Base-by-base conservation (phyloP, 1,140 invertebrate genomes). In the Littorina saxatilis region DNA sequence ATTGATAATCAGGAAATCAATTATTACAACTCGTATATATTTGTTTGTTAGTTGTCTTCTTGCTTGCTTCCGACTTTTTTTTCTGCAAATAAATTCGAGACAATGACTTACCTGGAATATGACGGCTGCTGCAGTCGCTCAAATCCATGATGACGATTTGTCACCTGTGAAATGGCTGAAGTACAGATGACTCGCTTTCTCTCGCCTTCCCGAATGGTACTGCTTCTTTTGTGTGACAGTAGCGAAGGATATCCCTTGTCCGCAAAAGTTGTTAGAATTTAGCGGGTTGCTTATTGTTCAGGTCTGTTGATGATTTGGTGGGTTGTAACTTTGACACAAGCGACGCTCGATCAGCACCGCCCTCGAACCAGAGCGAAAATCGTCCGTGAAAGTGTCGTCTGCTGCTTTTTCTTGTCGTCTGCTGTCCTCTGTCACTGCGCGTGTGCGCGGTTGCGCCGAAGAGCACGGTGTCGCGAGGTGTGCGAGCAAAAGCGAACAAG, bases 61-160 rank as follows among this genome's bases (percentile, higher is more conserved):
- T n/a, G n/a, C n/a, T n/a, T n/a, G n/a, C n/a, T n/a, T n/a, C n/a
- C n/a, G n/a, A n/a, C n/a, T n/a, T n/a, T n/a, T n/a, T n/a, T n/a
- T n/a, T n/a, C n/a, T n/a, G n/a, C n/a, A n/a, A n/a, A n/a, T n/a
- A n/a, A n/a, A n/a, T n/a, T n/a, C n/a, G n/a, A n/a, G n/a, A n/a
- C n/a, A n/a, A n/a, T n/a, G n/a, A 40, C 76, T 78, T 78, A 78
- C 76, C 76, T 78, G 76, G 52, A 78, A 78, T 63, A 27, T 78
- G 52, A 58, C 76, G 55, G 55, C 29, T 78, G 58, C 76, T 78
- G 37, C 76, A 78, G 13, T 78, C 76, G 55, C 76, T 78, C 58
- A 78, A 63, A 63, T 78, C 76, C 76, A 78, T 78, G 37, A 7
- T 61, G 32, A 11, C 35, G 9, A 13, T n/a, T 74, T 72, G 58